Evolutionary conservation across 2,797 vertebrate species (phyloP), one percentile per base, ranked within the genome.

Genomic region (Artibeus lituratus): DNA sequence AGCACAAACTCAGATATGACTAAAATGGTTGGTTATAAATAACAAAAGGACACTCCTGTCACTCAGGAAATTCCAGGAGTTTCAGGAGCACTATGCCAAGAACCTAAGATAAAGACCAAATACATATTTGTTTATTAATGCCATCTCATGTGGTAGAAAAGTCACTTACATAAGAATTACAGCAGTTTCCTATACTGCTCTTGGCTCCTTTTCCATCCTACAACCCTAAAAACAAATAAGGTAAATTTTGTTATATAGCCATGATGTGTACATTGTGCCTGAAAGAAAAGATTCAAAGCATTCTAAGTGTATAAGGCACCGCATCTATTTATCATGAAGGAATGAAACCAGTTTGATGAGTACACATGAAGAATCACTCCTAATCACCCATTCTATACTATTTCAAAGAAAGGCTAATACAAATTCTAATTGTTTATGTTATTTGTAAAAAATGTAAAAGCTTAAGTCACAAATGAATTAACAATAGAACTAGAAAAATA

Each of bases 391-490:
- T 74, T 93, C 55, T 87, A 44, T 51, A 35, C 78, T 62, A 80
- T 42, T 73, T 93, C 80, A 84, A 87, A 87, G 80, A 82, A 96
- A 87, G 47, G 39, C 49, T 87, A 70, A 90, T 62, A 86, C 12
- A 76, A 96, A 93, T 84, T 92, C 57, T 73, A 94, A 92, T n/a
- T 87, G n/a, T 69, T 83, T 74, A 76, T 47, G 78, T 35, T 88
- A 91, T 57, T 83, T 91, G 39, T 93, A 86, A 77, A 62, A 93
- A 84, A 87, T 35, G 9, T 35, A 24, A 76, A 89, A 14, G 15
- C 37, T 85, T 94, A 85, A 81, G 69, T 70, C 59, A 84, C 72
- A 92, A 93, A 94, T 16, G 70, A 4, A 15, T 76, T 77, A 92
- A 90, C 39, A 78, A 35, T 5, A 85, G 1, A 94, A 83, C 11